Evolutionary conservation across 2,797 vertebrate genomes (phyloP).

Genomic region (Sebastiscus tertius): DNA sequence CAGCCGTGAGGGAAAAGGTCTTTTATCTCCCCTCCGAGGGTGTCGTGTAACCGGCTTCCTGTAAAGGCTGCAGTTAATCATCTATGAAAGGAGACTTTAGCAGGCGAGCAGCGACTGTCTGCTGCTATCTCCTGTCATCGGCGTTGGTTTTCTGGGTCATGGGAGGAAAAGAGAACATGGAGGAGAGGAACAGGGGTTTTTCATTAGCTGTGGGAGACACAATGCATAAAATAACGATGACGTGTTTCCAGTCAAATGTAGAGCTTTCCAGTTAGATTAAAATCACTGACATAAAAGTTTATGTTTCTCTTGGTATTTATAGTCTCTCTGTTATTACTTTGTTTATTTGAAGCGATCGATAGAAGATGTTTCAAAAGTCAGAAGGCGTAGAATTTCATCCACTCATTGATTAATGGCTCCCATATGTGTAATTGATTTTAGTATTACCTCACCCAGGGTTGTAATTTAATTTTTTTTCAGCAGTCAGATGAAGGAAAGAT

Average conservation of each 20-base stretch:
- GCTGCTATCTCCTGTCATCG: constrained; percentile 1
- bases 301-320: background rate
- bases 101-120: background rate
- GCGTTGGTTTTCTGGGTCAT: background rate
- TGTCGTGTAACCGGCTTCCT: constrained; percentile 31
- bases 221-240: constrained; percentile 12
- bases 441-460: background rate
- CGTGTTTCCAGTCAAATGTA: background rate
- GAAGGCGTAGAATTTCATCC: background rate
- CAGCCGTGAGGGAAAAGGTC: constrained; percentile 12
- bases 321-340: background rate
- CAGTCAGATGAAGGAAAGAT: background rate
- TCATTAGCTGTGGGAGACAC: constrained; percentile 4
- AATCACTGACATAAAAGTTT: background rate
- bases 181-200: background rate
- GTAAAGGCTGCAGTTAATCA: constrained; percentile 33
- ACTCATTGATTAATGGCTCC: background rate
- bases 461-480: background rate
- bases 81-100: constrained; percentile 28
- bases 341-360: background rate
- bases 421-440: background rate
- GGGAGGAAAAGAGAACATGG: background rate
- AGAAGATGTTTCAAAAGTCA: background rate
- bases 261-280: background rate
- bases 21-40: background rate